Evolutionary conservation across 2,797 vertebrate species (phyloP), one percentile per base, ranked within the genome.

Genomic region (Macropodus opercularis): DNA sequence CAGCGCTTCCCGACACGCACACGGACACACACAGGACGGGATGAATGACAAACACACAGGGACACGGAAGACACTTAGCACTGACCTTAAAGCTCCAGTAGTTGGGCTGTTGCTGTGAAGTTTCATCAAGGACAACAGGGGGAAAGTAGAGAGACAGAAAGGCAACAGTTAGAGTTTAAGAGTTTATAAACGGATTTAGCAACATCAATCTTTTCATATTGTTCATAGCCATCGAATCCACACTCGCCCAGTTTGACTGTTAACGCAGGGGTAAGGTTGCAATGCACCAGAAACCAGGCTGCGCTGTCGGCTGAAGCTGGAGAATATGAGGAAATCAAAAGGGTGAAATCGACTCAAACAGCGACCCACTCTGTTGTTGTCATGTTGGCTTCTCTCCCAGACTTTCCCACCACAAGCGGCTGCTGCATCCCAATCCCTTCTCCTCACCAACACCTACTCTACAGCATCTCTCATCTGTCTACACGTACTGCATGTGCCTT

Each of bases 21-120:
- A 46, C n/a, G 12, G 14, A 17, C 23, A 52, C 17, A 59, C 46
- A 38, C 48, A 61, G 2, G 54, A 69, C 35, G 50, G 24, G 15
- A 69, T 59, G 51, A 65, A 41, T 60, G 54, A 81, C 53, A 76
- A 63, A 81, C 18, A 22, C 65, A 79, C 47, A 66, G 26, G 49
- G 64, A 80, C 57, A 80, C 46, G 68, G 38, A 27, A n/a, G 57
- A 83, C 76, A 83, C 56, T 49, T 75, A 89, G 69, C 92, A 96
- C 97, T 98, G 91, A 99, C 97, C 97, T 99, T 99, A 95, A 99
- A 99, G 92, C 97, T 99, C 97, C 96, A 98, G 94, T 98, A 99
- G 96, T 98, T 99, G 90, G 96, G 96, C 85, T 98, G 96, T 94
- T 98, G 94, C 92, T 93, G 91, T 43, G 47, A 65, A 72, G 66